These are phyloP conservation scores for Ailuropoda melanoleuca DNA, from an alignment of 2,113 vertebrate genomes.

Conservation along the genomic window DNA sequence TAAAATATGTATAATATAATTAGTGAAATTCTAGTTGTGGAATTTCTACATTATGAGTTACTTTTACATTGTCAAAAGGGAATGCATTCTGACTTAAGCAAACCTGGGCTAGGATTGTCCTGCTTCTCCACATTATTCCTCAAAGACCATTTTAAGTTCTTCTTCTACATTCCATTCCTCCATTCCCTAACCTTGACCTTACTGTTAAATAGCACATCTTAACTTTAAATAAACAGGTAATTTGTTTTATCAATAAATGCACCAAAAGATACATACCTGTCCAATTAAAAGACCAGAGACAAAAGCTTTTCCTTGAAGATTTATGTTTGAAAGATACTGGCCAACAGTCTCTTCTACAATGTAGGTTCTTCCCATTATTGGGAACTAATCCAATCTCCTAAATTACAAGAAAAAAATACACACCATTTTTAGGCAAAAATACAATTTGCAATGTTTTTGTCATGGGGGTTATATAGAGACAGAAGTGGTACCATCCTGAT, in stretches of 20 bases:
- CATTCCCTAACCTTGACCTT: neutral
- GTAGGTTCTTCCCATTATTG: constrained; percentile 87
- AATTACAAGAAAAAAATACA: neutral
- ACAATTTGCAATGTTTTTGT: neutral
- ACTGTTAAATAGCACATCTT: neutral
- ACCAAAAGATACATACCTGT: constrained; percentile 86
- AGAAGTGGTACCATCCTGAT: neutral
- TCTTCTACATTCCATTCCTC: neutral
- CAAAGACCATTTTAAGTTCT: neutral
- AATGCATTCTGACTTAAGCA: neutral
- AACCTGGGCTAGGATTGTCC: neutral
- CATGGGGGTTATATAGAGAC: rapidly evolving
- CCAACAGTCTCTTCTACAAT: constrained; percentile 85
- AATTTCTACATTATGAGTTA: neutral
- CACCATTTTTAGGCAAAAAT: neutral
- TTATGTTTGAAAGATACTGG: constrained; percentile 84
- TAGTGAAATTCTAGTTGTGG: neutral
- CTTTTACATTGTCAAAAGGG: neutral
- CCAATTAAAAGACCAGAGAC: constrained; percentile 93
- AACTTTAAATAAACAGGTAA: constrained; percentile 6
- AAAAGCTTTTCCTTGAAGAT: constrained; percentile 69
- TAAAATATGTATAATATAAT: neutral
- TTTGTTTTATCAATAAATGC: constrained; percentile 4
- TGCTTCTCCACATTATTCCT: neutral
- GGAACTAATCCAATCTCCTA: constrained; percentile 38